Base-by-base conservation (phyloP, 1,140 invertebrate genomes). In the Palaemon carinicauda region DNA sequence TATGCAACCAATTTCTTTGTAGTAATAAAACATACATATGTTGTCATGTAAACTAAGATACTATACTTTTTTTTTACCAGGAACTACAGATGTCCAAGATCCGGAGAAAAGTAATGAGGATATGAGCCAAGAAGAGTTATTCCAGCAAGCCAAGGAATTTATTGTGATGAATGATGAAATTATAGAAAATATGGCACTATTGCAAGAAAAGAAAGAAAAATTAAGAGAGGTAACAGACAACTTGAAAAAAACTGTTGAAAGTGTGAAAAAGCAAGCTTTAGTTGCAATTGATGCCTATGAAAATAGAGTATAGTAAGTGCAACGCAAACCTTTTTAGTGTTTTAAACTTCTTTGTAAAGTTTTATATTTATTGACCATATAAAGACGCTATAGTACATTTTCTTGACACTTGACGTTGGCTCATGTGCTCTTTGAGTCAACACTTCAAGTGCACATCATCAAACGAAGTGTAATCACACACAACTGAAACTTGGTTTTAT, bases 241-340 rank as follows among this genome's bases (percentile, higher is more conserved):
- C 14, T 29, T 84, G 53, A 77, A 60, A 50, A n/a, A 53, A 29
- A 78, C 82, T 31, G 73, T 84, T 33, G 71, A 84, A 60, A 54
- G 56, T 52, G 82, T 84, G 52, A 84, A 77, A 51, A 84, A 84
- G 31, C 82, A 84, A 33, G 82, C 82, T 33, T 65, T 84, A 77
- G 73, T 84, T 33, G 82, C 82, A 65, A 77, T 84, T 33, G 73
- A 84, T 78, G 73, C 71, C 12, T 84, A 77, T 52, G 75, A 56
- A 77, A 17, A 71, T 15, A 60, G 21, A 56, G n/a, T 1, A 69
- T 56, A 15, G 14, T 27, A 19, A 41, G 73, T 27, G n/a, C 1
- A 27, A 10, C 24, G n/a, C 12, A 54, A 80, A 80, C 29, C 3
- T 29, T n/a, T 0, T 21, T n/a, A 41, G 27, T 29, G 71, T 29